Percentiles rank a stretch among this genome's conserved stretches.
Conservation (phyloP, 2,797 vertebrate species). For the Dendrocincla tyrannina region DNA sequence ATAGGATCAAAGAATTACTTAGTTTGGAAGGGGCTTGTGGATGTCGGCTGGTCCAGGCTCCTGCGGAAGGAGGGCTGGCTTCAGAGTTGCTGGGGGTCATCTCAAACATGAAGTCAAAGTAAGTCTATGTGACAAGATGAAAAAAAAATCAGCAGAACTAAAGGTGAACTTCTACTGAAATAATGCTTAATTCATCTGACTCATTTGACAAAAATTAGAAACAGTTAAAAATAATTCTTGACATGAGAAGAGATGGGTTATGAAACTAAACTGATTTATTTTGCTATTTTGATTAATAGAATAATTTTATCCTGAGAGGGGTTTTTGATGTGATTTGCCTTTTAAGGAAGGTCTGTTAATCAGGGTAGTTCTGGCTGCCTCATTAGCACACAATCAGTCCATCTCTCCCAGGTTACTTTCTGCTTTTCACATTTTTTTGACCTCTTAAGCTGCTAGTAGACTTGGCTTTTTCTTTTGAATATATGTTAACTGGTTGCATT, state of each 20-base stretch:
- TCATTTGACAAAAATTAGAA: constrained; percentile 50
- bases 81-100: background rate
- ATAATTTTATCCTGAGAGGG: background rate
- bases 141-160: background rate
- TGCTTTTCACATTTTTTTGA: background rate
- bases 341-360: background rate
- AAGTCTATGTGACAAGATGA: background rate
- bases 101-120: background rate
- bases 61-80: background rate
- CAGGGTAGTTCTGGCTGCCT: background rate
- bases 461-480: background rate
- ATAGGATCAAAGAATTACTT: background rate
- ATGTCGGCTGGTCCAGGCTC: background rate
- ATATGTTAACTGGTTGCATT: background rate
- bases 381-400: background rate
- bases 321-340: background rate
- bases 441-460: background rate
- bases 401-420: background rate
- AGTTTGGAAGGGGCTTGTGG: background rate
- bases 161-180: constrained; percentile 2
- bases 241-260: background rate
- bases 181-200: constrained; percentile 8
- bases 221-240: constrained; percentile 26
- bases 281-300: background rate
- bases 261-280: background rate